Evolutionary conservation across 2,113 vertebrate genomes (phyloP).

Genomic region (Limanda limanda): DNA sequence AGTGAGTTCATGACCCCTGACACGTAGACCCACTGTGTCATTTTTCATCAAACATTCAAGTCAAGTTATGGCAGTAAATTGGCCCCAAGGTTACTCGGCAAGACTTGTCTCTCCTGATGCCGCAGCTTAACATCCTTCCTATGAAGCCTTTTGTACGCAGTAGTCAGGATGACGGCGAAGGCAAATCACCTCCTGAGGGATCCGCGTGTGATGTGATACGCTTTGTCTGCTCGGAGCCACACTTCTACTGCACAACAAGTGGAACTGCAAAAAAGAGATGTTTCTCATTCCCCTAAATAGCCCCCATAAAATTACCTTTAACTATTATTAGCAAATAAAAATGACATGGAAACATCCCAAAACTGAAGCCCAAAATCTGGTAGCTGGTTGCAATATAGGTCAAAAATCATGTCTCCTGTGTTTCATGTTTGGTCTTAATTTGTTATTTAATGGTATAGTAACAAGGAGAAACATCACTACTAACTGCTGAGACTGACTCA

Average conservation of each 20-base stretch:
- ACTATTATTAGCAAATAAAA: too few relatives aligned
- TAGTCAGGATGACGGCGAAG: slow-evolving; percentile 1
- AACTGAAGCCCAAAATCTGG: too few relatives aligned
- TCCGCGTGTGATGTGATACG: slow-evolving; percentile 28
- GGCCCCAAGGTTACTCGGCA: neutral
- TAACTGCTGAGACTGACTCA: too few relatives aligned
- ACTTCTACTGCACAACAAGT: slow-evolving; percentile 11
- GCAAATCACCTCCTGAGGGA: slow-evolving; percentile 37
- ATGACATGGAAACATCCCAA: too few relatives aligned
- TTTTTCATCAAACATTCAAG: slow-evolving; percentile 24
- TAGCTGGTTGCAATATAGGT: too few relatives aligned
- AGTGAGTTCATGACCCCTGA: slow-evolving; percentile 20
- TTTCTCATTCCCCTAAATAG: too few relatives aligned
- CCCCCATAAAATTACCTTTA: too few relatives aligned
- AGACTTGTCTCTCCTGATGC: slow-evolving; percentile 5
- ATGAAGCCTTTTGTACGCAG: slow-evolving; percentile 20
- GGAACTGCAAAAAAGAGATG: too few relatives aligned
- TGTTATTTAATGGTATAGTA: too few relatives aligned
- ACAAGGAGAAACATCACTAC: too few relatives aligned
- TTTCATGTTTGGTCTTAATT: too few relatives aligned
- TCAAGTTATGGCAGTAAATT: neutral
- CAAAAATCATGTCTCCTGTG: too few relatives aligned
- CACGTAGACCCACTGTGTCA: slow-evolving; percentile 1
- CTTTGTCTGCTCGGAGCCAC: slow-evolving; percentile 25
- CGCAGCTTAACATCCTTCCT: slow-evolving; percentile 22